These are phyloP conservation scores for Chanos chanos DNA, from an alignment of 2,797 vertebrate genomes.

Conservation along the genomic window DNA sequence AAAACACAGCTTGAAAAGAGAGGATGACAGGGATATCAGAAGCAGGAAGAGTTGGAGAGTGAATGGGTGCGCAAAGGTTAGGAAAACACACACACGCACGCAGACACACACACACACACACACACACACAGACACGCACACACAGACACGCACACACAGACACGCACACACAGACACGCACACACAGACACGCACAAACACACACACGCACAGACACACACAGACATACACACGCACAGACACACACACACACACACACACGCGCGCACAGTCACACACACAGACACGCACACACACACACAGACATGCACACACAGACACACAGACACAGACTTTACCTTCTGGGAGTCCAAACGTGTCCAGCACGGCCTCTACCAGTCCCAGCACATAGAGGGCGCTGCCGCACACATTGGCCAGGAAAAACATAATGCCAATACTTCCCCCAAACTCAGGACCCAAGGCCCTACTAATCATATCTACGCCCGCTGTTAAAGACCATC, in stretches of 20 bases:
- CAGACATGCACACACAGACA: slow-evolving; percentile 7
- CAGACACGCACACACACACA: no score
- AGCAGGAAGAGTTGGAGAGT: background rate
- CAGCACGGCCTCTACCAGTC: slow-evolving; percentile 83
- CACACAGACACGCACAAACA: background rate
- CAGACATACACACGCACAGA: background rate
- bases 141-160: background rate
- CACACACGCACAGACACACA: background rate
- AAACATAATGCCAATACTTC: slow-evolving; percentile 91
- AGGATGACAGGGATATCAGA: no score
- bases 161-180: background rate
- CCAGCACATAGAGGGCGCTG: slow-evolving; percentile 82
- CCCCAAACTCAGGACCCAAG: slow-evolving; percentile 85
- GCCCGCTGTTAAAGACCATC: background rate
- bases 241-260: background rate
- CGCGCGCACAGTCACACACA: background rate
- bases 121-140: background rate
- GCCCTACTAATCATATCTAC: slow-evolving; percentile 92
- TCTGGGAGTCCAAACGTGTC: slow-evolving; percentile 76
- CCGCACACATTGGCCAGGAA: slow-evolving; percentile 87
- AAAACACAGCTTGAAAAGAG: no score
- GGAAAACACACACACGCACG: background rate
- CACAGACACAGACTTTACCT: slow-evolving; percentile 56
- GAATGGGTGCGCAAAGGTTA: background rate
- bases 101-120: background rate